phyloP scores from a whole-genome alignment of 2,888 invertebrate species.

The Panzeria rudis region DNA sequence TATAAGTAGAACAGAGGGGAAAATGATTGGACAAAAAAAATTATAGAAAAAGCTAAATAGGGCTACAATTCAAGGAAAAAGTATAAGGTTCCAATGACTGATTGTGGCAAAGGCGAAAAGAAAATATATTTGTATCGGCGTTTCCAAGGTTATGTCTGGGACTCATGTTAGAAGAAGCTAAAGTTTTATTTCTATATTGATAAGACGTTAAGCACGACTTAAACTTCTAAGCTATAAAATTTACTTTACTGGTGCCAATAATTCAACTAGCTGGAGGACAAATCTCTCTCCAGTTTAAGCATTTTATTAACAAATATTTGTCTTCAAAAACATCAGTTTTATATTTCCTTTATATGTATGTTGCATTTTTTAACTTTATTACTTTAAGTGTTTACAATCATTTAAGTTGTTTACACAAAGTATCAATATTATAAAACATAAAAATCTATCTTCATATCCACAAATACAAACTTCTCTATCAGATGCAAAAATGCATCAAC shows the following conservation, averaged over 20 bases:
- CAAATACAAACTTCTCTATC: neutral
- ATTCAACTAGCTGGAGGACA: no score
- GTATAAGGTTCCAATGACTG: no score
- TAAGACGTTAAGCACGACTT: no score
- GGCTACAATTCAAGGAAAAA: no score
- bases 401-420: constrained; percentile 51
- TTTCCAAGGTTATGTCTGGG: no score
- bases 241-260: no score
- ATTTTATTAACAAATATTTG: neutral
- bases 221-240: no score
- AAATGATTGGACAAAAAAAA: neutral
- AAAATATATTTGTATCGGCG: no score
- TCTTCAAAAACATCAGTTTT: neutral
- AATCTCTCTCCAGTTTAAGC: no score
- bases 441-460: neutral
- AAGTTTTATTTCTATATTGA: no score
- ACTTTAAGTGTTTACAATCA: constrained; percentile 42
- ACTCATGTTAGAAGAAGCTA: no score
- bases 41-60: neutral
- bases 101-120: no score
- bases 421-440: constrained; percentile 18
- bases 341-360: neutral
- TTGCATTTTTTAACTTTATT: constrained; percentile 12
- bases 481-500: constrained; percentile 16
- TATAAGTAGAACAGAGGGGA: neutral